Base-by-base conservation (phyloP, 2,888 invertebrate genomes). In the Tachystola acroxantha region DNA sequence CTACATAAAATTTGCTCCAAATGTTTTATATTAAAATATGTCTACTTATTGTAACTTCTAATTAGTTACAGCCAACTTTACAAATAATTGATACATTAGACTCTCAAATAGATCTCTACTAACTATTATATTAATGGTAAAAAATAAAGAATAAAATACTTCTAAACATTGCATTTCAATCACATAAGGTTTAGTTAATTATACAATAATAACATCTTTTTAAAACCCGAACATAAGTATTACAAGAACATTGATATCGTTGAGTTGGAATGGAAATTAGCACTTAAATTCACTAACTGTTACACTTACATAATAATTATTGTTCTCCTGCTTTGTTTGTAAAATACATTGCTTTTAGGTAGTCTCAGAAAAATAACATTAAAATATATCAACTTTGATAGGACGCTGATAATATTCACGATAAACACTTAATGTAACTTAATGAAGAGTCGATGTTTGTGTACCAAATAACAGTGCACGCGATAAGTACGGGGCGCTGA, bases 21-120 rank as follows among this genome's bases (percentile, higher is more conserved):
- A 86, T 84, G 81, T 82, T 80, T 53, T 85, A 84, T 85, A 85
- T 84, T 84, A 85, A 85, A 85, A 86, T 85, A 86, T 81, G 67
- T 85, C 82, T 84, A 85, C 82, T 82, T 84, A 84, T 79, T 77
- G 84, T 85, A 85, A 86, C 84, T 75, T 81, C 82, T 85, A 85
- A 71, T 75, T 82, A 84, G 85, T 85, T 85, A 86, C 86, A 86
- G 86, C 85, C 85, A 81, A 85, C 84, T 85, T 86, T 85, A 86
- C 86, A 85, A 86, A 86, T 86, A 85, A 86, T 86, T 85, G 85
- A 86, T 86, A 86, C 85, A 85, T 86, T 86, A 86, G 81, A 85
- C 86, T 86, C 85, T 85, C 86, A 82, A 84, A 86, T 85, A 86
- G 84, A 86, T 84, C 84, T 85, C 86, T 86, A 85, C 82, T 82